Conservation (phyloP, 1,140 invertebrate genomes). For the Bombus picipes region DNA sequence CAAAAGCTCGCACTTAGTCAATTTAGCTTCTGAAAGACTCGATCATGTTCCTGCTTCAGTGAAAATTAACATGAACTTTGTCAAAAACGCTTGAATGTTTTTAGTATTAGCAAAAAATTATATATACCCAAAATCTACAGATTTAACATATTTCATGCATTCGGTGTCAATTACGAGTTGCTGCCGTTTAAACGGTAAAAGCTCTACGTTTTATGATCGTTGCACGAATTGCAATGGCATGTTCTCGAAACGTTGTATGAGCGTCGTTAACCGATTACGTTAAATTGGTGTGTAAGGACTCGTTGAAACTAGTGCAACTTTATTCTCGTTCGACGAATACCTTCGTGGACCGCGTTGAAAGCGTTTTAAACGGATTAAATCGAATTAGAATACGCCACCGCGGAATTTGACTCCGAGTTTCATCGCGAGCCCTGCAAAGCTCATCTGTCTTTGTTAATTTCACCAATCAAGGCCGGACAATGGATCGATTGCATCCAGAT, state of each 20-base stretch:
- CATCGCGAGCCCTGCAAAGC: neutral
- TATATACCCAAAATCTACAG: neutral
- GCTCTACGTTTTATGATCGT: neutral
- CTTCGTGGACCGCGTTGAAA: neutral
- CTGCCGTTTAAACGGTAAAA: neutral
- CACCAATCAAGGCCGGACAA: constrained; percentile 36
- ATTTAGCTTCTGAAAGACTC: no score
- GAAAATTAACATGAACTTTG: neutral
- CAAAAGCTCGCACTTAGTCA: neutral
- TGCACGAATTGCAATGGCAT: neutral
- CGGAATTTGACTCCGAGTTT: neutral
- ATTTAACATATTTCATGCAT: neutral
- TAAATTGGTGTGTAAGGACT: neutral
- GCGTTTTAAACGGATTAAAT: constrained; percentile 4
- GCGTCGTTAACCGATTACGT: neutral
- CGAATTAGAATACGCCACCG: neutral
- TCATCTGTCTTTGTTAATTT: constrained; percentile 42
- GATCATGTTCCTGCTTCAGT: no score
- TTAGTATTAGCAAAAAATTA: neutral
- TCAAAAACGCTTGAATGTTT: neutral
- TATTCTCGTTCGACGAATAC: neutral
- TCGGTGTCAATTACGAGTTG: neutral
- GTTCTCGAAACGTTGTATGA: neutral
- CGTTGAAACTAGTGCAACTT: neutral
- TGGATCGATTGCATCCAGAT: constrained; percentile 12